Conservation (phyloP, 2,888 invertebrate genomes). For the Gonocerus acuteangulatus region DNA sequence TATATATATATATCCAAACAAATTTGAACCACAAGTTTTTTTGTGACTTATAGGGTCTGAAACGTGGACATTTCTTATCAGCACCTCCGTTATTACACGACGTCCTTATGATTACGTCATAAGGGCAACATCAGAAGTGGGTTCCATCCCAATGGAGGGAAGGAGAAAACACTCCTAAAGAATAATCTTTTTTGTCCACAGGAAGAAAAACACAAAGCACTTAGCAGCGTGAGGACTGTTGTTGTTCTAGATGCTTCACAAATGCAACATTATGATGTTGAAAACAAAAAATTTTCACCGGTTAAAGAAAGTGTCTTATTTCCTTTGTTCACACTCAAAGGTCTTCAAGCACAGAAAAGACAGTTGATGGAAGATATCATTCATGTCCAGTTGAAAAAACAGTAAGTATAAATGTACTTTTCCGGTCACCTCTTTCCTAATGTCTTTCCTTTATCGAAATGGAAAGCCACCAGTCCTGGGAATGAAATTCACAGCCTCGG, state of each 20-base stretch:
- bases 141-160: too few species aligned
- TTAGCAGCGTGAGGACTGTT: conserved; percentile 68
- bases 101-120: too few species aligned
- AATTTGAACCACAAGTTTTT: too few species aligned
- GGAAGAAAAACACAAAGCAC: conserved; percentile 63
- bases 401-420: background rate
- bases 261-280: conserved; percentile 48
- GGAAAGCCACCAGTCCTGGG: too few species aligned
- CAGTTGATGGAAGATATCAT: conserved; percentile 17
- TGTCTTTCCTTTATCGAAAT: background rate
- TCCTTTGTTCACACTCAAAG: conserved; percentile 3
- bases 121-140: too few species aligned
- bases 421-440: background rate
- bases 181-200: conserved; percentile 41
- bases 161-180: too few species aligned
- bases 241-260: conserved; percentile 63
- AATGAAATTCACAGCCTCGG: too few species aligned
- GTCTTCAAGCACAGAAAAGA: conserved; percentile 10
- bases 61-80: too few species aligned
- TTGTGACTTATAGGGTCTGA: too few species aligned
- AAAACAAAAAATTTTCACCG: background rate
- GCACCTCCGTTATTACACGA: too few species aligned
- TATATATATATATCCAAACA: too few species aligned
- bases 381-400: background rate
- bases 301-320: conserved; percentile 9